Conservation (phyloP, 2,888 invertebrate genomes). For the Abrostola triplasia region DNA sequence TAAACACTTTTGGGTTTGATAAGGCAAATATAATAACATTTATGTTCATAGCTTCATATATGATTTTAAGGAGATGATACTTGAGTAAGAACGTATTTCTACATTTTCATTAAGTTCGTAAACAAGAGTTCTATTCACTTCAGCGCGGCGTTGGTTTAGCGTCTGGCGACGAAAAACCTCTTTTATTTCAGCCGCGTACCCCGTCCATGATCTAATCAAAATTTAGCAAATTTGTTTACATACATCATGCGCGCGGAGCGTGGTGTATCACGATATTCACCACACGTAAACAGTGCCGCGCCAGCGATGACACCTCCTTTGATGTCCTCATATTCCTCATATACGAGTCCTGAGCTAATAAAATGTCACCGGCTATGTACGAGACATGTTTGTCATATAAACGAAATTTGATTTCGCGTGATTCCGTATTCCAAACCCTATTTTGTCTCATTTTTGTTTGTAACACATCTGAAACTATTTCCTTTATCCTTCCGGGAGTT, state of each 20-base stretch:
- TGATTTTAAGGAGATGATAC: background rate
- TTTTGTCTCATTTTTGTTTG: slow-evolving; percentile 71
- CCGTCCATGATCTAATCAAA: slow-evolving; percentile 82
- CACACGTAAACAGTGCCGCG: slow-evolving; percentile 79
- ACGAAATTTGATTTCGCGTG: slow-evolving; percentile 76
- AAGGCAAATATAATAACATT: too few relatives aligned
- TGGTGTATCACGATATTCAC: slow-evolving; percentile 75
- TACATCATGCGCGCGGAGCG: slow-evolving; percentile 68
- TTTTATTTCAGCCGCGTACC: slow-evolving; percentile 77
- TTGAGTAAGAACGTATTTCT: slow-evolving; percentile 5
- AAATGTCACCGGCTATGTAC: slow-evolving; percentile 73
- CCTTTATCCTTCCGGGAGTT: slow-evolving; percentile 56
- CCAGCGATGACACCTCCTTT: slow-evolving; percentile 78
- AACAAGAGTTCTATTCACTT: slow-evolving; percentile 14
- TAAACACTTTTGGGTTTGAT: too few relatives aligned
- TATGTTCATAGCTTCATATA: too few relatives aligned
- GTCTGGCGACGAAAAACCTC: slow-evolving; percentile 33
- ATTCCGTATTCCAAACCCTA: slow-evolving; percentile 74
- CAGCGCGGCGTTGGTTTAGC: slow-evolving; percentile 15
- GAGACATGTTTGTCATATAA: slow-evolving; percentile 78
- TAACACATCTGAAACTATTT: slow-evolving; percentile 69
- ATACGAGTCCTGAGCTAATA: slow-evolving; percentile 74
- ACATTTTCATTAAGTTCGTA: slow-evolving; percentile 20
- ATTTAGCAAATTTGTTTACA: slow-evolving; percentile 85
- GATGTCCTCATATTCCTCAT: slow-evolving; percentile 70